phyloP scores from a whole-genome alignment of 2,888 invertebrate genomes.

The Uloborus plumipes region DNA sequence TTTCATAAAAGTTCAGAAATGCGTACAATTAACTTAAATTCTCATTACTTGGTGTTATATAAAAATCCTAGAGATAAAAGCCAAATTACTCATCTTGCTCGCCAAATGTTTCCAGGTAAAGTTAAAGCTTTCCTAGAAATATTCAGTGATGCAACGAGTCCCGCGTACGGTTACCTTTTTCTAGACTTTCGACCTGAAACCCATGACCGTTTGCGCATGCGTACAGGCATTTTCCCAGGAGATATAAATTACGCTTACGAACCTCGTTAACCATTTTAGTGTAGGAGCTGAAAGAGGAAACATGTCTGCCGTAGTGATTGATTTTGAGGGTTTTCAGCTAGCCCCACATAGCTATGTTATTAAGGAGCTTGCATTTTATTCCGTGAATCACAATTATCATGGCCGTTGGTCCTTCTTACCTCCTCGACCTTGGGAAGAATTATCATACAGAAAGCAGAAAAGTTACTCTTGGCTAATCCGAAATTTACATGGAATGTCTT shows the following conservation, averaged over 20 bases:
- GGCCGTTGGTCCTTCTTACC: neutral
- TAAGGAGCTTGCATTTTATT: neutral
- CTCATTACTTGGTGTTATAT: slow-evolving; percentile 6
- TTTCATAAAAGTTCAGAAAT: slow-evolving; percentile 22
- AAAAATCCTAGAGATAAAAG: slow-evolving; percentile 13
- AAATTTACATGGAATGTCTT: neutral
- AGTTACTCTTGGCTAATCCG: neutral
- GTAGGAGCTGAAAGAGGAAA: neutral
- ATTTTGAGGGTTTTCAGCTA: neutral
- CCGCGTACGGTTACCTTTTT: neutral
- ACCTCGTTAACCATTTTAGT: neutral
- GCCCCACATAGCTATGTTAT: neutral
- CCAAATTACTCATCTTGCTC: slow-evolving; percentile 2
- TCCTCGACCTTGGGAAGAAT: neutral
- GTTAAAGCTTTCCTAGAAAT: slow-evolving; percentile 12
- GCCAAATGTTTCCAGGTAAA: slow-evolving; percentile 10
- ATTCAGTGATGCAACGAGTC: neutral
- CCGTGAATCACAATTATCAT: neutral
- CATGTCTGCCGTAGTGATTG: neutral
- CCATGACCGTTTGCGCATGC: neutral
- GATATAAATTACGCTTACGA: slow-evolving; percentile 13
- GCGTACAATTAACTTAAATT: slow-evolving; percentile 27
- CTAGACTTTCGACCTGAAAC: slow-evolving; percentile 9
- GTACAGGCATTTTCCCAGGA: neutral
- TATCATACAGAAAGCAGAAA: neutral